These are phyloP conservation scores for Dichetophora obliterata DNA, from an alignment of 2,888 invertebrate species.

Conservation along the genomic window DNA sequence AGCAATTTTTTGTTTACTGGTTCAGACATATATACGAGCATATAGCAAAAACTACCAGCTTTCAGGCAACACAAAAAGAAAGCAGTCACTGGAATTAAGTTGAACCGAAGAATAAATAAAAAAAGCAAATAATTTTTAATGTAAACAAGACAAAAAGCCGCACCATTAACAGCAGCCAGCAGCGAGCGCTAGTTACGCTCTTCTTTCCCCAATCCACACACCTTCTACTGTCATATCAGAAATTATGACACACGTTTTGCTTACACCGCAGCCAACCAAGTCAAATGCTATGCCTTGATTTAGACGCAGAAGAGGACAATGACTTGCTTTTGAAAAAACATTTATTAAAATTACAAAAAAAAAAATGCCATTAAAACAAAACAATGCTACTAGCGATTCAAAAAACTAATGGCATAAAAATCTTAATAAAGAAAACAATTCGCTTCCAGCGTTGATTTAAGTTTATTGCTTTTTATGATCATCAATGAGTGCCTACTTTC, in stretches of 20 bases:
- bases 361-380: too few relatives aligned
- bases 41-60: too few relatives aligned
- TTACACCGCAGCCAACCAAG: neutral
- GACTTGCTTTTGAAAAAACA: neutral
- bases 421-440: too few relatives aligned
- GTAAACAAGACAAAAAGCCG: neutral
- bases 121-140: neutral
- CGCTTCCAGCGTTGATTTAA: too few relatives aligned
- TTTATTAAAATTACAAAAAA: too few relatives aligned
- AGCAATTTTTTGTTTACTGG: too few relatives aligned
- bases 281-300: neutral
- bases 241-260: conserved; percentile 1
- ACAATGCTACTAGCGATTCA: too few relatives aligned
- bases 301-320: conserved; percentile 18
- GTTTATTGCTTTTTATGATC: neutral
- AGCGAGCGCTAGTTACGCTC: neutral
- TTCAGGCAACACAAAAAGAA: neutral
- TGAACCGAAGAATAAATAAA: neutral
- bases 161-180: neutral
- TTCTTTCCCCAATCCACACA: neutral
- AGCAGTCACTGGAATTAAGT: neutral
- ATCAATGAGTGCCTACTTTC: neutral
- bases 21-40: too few relatives aligned
- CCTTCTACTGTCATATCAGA: neutral
- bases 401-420: too few relatives aligned